Base-by-base conservation (phyloP, 2,888 invertebrate species). In the Byasa hedistus region DNA sequence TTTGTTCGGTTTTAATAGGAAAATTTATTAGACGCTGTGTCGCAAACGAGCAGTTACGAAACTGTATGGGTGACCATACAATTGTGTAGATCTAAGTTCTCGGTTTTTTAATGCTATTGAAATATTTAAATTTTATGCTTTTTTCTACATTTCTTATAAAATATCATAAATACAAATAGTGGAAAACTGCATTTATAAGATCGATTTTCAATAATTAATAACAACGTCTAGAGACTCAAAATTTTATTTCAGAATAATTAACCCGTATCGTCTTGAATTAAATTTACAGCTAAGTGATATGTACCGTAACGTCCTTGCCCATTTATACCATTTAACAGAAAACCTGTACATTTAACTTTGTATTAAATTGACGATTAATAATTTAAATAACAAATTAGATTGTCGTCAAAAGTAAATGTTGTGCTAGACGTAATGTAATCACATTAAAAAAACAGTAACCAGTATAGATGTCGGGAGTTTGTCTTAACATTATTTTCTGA, bases 11-110 rank as follows among this genome's bases (percentile, higher is more conserved):
- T 32, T 62, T 66, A 62, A 52, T 52, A 52, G 32, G 39, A 22
- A 58, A 17, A 58, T 23, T 23, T 55, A 55, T 72, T 73, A 63
- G 57, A 70, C 70, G 59, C 15, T 54, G 1, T 44, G 7, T n/a
- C 19, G 8, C 19, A 48, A 48, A 48, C 48, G 19, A 48, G 3
- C 4, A 2, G 19, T 48, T 48, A 48, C n/a, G 48, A 48, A 4
- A n/a, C 5, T 48, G 19, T n/a, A 48, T 48, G 48, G 48, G 48
- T 1, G 19, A 48, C n/a, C 15, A 39, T 8, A n/a, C n/a, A n/a
- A 48, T 7, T 48, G 12, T n/a, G 12, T n/a, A n/a, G n/a, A 48
- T 48, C 48, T 3, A 48, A 3, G 19, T n/a, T 7, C 5, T 7
- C 5, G 4, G n/a, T 48, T n/a, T 19, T 19, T 48, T 48, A 48